phyloP scores from a whole-genome alignment of 2,888 invertebrate genomes.

The Boloria euphrosyne region DNA sequence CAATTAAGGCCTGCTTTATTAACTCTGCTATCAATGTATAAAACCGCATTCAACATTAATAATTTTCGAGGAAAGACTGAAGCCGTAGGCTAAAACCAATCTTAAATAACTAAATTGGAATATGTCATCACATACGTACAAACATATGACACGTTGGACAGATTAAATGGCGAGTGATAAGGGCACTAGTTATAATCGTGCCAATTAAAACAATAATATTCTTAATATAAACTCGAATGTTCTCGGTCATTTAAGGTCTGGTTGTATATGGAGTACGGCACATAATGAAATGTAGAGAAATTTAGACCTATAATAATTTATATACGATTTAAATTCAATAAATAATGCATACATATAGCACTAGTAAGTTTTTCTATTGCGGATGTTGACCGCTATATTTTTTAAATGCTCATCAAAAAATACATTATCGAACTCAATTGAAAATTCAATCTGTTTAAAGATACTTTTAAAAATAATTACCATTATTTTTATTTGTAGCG shows the following conservation, averaged over 20 bases:
- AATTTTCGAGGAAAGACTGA: not conserved
- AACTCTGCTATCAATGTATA: not conserved
- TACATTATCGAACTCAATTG: too few species aligned
- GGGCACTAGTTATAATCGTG: conserved; percentile 22
- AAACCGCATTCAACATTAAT: not conserved
- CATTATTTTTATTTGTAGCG: too few species aligned
- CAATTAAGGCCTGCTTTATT: too few species aligned
- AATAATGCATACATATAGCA: too few species aligned
- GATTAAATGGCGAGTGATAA: conserved; percentile 26
- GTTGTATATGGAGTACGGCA: not conserved
- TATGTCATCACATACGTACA: conserved; percentile 9
- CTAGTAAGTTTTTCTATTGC: too few species aligned
- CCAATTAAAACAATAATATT: conserved; percentile 34
- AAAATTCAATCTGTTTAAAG: too few species aligned
- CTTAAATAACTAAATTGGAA: not conserved
- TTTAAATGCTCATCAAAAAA: too few species aligned
- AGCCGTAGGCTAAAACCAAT: conserved; percentile 3
- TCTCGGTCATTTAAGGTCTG: conserved; percentile 8
- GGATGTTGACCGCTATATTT: too few species aligned
- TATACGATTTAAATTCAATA: too few species aligned
- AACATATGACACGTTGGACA: conserved; percentile 15
- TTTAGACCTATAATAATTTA: not conserved
- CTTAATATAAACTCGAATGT: conserved; percentile 20
- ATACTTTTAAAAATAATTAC: too few species aligned
- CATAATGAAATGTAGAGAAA: conserved; percentile 4